Evolutionary conservation across 1,140 invertebrate species (phyloP).

Genomic region (Manduca sexta): DNA sequence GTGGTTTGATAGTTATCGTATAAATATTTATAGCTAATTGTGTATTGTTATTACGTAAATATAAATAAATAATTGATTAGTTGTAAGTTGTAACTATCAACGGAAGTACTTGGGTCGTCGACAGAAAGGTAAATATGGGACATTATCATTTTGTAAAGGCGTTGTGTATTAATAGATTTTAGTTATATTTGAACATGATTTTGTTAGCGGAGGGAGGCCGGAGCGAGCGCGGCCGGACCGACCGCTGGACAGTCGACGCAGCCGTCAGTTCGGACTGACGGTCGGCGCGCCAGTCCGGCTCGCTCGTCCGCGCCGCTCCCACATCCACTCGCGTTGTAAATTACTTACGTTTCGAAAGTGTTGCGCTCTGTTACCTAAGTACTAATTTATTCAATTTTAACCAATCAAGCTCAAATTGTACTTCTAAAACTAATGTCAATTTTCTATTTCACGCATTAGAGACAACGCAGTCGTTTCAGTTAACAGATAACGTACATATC

Average conservation of each 20-base stretch:
- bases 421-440: slow-evolving; percentile 60
- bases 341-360: slow-evolving; percentile 21
- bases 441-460: slow-evolving; percentile 14
- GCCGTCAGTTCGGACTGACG: slow-evolving; percentile 2
- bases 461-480: slow-evolving; percentile 41
- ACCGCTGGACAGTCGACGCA: slow-evolving; percentile 1
- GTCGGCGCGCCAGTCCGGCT: neutral
- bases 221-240: neutral
- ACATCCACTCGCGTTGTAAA: slow-evolving; percentile 12
- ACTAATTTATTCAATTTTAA: slow-evolving; percentile 27
- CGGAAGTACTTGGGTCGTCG: slow-evolving; percentile 52
- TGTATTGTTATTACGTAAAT: slow-evolving; percentile 72
- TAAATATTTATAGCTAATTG: slow-evolving; percentile 74
- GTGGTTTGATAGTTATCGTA: slow-evolving; percentile 69
- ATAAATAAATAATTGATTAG: slow-evolving; percentile 71
- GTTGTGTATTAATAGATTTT: slow-evolving; percentile 50
- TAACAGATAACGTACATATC: slow-evolving; percentile 67
- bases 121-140: slow-evolving; percentile 36
- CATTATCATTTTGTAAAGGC: slow-evolving; percentile 40
- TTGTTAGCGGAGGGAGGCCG: neutral
- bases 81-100: slow-evolving; percentile 69
- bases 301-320: slow-evolving; percentile 1
- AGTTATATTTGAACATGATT: slow-evolving; percentile 25
- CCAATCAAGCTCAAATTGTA: slow-evolving; percentile 51
- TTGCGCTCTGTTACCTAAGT: slow-evolving; percentile 37